These are phyloP conservation scores for Meandrina meandrites DNA, from an alignment of 92 coral and sea anemone species.

Conservation along the genomic window DNA sequence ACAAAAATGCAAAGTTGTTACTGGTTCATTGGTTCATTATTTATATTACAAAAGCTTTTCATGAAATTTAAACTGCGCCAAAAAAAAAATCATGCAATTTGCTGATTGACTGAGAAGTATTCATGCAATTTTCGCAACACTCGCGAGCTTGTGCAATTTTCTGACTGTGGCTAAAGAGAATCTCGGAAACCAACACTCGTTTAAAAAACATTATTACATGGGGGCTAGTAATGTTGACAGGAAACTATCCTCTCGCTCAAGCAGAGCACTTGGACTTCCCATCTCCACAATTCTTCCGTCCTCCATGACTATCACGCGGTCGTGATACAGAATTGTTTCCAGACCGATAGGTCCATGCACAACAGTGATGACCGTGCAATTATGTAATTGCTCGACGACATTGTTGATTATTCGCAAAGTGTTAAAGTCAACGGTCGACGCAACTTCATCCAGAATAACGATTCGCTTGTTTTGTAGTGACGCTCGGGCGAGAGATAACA, in stretches of 20 bases:
- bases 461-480: conserved; percentile 40
- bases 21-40: too few relatives aligned
- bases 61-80: neutral
- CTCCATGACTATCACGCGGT: conserved; percentile 58
- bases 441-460: conserved; percentile 49
- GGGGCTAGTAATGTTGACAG: conserved; percentile 25
- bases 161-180: neutral
- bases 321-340: conserved; percentile 46
- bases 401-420: conserved; percentile 44
- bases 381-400: conserved; percentile 30
- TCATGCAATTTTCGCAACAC: too few relatives aligned
- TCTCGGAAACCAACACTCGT: neutral
- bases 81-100: neutral
- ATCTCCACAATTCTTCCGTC: conserved; percentile 43
- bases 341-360: conserved; percentile 31
- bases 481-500: conserved; percentile 46
- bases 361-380: conserved; percentile 49
- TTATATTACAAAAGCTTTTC: neutral
- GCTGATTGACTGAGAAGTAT: too few relatives aligned
- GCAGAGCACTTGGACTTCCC: conserved; percentile 45
- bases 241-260: conserved; percentile 32
- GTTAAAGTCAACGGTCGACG: conserved; percentile 34
- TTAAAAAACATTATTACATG: neutral
- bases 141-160: neutral
- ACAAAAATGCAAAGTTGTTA: neutral